phyloP scores from a whole-genome alignment of 35 echinoderm and acorn worm genomes.

The Ophiothrix spiculata region DNA sequence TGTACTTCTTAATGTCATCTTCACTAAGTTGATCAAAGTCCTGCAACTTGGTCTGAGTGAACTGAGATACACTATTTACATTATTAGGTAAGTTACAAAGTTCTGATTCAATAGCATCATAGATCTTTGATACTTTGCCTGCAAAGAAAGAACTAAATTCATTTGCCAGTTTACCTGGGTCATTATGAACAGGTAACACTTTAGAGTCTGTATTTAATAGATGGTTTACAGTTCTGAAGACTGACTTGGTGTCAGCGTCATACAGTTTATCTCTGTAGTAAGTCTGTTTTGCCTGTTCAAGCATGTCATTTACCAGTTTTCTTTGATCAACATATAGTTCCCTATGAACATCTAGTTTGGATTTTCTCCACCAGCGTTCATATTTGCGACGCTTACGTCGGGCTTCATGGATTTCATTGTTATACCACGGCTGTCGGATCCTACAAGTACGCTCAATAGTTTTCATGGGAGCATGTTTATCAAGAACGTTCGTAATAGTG shows the following conservation, averaged over 20 bases:
- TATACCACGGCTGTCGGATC: constrained; percentile 41
- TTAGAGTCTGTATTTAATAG: not conserved
- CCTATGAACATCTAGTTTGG: constrained; percentile 24
- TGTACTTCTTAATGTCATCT: too few relatives aligned
- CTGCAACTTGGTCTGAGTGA: not conserved
- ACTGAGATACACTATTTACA: not conserved
- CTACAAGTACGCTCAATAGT: not conserved
- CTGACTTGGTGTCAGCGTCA: not conserved
- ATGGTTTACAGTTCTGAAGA: not conserved
- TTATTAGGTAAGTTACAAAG: not conserved
- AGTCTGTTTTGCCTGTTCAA: constrained; percentile 25
- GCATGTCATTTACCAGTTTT: constrained; percentile 45
- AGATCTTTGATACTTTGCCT: not conserved
- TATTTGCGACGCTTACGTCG: not conserved
- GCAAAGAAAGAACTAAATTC: not conserved
- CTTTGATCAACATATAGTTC: constrained; percentile 29
- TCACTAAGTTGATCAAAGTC: too few relatives aligned
- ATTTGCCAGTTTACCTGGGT: not conserved
- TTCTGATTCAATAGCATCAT: not conserved
- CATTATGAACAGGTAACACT: not conserved
- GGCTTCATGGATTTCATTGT: constrained; percentile 14
- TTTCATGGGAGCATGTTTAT: constrained; percentile 30
- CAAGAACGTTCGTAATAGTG: constrained; percentile 6
- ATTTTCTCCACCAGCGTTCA: constrained; percentile 53
- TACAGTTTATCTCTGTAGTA: constrained; percentile 11